Conservation (phyloP, 2,113 vertebrate species). For the Austrofundulus limnaeus region DNA sequence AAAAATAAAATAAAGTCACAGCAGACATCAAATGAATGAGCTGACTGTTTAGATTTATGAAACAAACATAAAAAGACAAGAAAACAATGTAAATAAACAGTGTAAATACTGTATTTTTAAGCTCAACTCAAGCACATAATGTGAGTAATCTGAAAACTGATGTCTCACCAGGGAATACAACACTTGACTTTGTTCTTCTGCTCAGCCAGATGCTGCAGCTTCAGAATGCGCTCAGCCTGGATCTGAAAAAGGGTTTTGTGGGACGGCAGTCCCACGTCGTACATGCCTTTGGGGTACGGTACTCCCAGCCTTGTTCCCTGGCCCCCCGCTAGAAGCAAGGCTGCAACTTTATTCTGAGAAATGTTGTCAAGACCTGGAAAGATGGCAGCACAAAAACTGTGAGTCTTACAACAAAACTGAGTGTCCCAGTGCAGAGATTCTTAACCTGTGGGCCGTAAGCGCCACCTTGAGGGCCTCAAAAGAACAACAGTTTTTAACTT, state of each 20-base stretch:
- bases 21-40: no score
- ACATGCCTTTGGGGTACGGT: conserved; percentile 96
- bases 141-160: not conserved
- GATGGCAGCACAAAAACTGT: conserved; percentile 16
- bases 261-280: conserved; percentile 91
- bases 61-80: no score
- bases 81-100: no score
- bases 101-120: no score
- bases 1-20: no score
- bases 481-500: no score
- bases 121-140: no score
- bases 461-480: no score
- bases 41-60: no score
- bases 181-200: conserved; percentile 80
- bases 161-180: conserved; percentile 89
- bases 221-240: conserved; percentile 92
- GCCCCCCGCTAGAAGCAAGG: conserved; percentile 90
- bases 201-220: conserved; percentile 87
- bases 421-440: no score
- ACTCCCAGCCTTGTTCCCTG: conserved; percentile 94
- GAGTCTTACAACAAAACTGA: no score
- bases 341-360: conserved; percentile 88
- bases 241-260: conserved; percentile 98
- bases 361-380: conserved; percentile 84
- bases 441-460: no score